A percentile compares a stretch with the other conserved stretches of the same genome.
Conservation (phyloP, 2,113 vertebrate species). For the Ciconia boyciana region DNA sequence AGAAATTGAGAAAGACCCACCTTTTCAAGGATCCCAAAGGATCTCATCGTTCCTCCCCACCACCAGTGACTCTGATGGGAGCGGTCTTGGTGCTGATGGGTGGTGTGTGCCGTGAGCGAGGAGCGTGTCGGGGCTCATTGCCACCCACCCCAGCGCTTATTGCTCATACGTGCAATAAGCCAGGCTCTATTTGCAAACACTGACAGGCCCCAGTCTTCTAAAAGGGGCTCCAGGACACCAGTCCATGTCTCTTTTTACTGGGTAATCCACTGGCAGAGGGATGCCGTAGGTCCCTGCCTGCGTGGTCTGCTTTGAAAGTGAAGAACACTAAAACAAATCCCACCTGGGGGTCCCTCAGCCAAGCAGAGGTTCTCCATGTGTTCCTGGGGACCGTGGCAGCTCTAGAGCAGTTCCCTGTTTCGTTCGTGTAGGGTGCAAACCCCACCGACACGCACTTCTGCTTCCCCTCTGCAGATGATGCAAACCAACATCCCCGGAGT, state of each 20-base stretch:
- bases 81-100: background rate
- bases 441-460: background rate
- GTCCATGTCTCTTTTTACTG: background rate
- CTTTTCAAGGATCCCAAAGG: background rate
- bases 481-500: constrained; percentile 89
- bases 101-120: background rate
- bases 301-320: background rate
- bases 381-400: accelerated
- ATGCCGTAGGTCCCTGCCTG: background rate
- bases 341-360: background rate
- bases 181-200: background rate
- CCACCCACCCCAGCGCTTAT: background rate
- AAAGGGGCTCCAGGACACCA: background rate
- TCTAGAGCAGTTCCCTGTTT: background rate
- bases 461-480: constrained; percentile 81
- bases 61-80: accelerated
- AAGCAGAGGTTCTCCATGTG: background rate
- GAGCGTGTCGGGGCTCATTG: accelerated
- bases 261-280: background rate
- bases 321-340: background rate
- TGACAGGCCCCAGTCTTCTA: background rate
- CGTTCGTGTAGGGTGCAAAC: background rate
- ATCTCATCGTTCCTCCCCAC: background rate
- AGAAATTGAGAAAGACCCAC: background rate
- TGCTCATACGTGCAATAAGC: background rate